Conservation (phyloP, 2,113 vertebrate genomes). For the Lucifuga dentata region DNA sequence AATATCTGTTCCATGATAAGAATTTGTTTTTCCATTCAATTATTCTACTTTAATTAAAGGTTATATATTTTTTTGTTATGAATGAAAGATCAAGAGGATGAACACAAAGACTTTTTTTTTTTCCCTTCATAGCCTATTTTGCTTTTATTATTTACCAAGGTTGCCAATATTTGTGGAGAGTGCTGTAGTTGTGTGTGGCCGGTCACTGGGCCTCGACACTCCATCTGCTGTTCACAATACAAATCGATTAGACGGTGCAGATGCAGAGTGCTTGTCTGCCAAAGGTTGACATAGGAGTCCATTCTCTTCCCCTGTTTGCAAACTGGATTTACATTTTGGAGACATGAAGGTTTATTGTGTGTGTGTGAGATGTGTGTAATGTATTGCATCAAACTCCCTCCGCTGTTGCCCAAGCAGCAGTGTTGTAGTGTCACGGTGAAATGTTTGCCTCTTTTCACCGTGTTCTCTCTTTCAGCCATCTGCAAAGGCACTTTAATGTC, state of each 20-base stretch:
- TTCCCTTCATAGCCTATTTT: no score
- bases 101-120: no score
- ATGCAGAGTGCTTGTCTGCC: background rate
- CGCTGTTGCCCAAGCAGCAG: conserved; percentile 58
- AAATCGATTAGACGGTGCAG: conserved; percentile 53
- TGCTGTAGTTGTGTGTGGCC: conserved; percentile 1
- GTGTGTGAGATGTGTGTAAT: conserved; percentile 49
- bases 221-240: conserved; percentile 34
- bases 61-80: no score
- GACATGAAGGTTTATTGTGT: conserved; percentile 50
- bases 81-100: no score
- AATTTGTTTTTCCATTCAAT: no score
- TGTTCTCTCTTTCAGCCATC: conserved; percentile 39
- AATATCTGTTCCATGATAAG: no score
- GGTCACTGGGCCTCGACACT: conserved; percentile 22
- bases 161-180: no score
- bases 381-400: conserved; percentile 31
- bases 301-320: conserved; percentile 16
- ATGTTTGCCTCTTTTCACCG: conserved; percentile 30
- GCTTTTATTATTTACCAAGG: no score
- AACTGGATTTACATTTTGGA: conserved; percentile 63
- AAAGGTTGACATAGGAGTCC: conserved; percentile 40
- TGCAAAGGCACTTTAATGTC: conserved; percentile 63
- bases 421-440: conserved; percentile 16
- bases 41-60: no score